phyloP scores from a whole-genome alignment of 2,113 vertebrate species.

The Cairina moschata region DNA sequence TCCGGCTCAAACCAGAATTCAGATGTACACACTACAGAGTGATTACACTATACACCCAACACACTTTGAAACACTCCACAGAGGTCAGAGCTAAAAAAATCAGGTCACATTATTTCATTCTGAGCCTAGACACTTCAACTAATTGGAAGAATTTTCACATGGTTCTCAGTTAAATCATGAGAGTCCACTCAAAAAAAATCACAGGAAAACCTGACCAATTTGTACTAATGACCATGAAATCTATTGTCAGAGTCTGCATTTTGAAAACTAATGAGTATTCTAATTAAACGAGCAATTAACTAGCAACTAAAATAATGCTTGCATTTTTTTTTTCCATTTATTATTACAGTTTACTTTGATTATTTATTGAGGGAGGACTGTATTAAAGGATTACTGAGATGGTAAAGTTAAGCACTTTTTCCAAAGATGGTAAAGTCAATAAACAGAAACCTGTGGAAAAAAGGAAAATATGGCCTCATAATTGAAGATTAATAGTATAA shows the following conservation, averaged over 20 bases:
- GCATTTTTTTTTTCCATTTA: background rate
- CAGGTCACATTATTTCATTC: conserved; percentile 39
- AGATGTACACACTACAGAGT: background rate
- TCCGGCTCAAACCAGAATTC: background rate
- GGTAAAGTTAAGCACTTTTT: background rate
- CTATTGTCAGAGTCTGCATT: conserved; percentile 2
- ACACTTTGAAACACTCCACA: conserved; percentile 8
- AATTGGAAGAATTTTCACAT: conserved; percentile 48
- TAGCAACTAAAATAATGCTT: conserved; percentile 9
- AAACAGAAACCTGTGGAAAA: background rate
- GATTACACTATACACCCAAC: background rate
- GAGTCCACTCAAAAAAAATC: conserved; percentile 46
- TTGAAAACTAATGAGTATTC: background rate
- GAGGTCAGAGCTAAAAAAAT: conserved; percentile 28
- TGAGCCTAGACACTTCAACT: conserved; percentile 22
- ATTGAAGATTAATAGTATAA: background rate
- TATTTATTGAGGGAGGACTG: background rate
- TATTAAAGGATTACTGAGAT: background rate
- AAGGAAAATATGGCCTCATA: background rate
- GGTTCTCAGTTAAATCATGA: conserved; percentile 24
- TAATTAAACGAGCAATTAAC: conserved; percentile 12
- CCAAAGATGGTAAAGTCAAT: background rate
- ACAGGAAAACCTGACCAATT: conserved; percentile 51
- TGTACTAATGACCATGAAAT: conserved; percentile 21
- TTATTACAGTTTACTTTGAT: conserved; percentile 16